These are phyloP conservation scores for Pogona vitticeps DNA, from an alignment of 2,113 vertebrate genomes.

Conservation along the genomic window DNA sequence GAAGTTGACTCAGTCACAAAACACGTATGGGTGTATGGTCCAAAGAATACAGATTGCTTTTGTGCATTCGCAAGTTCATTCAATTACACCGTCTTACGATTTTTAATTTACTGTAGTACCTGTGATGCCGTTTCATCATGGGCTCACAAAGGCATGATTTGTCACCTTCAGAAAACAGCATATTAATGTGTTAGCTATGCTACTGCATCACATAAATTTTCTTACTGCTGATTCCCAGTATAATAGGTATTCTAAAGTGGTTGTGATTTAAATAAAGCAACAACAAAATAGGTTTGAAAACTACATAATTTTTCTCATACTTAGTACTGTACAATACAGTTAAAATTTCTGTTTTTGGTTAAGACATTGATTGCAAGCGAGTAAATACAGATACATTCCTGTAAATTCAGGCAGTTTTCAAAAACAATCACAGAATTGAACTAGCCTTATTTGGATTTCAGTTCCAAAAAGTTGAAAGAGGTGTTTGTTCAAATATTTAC, in stretches of 20 bases:
- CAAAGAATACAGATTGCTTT: too few species aligned
- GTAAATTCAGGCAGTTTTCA: too few species aligned
- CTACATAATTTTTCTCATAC: neutral
- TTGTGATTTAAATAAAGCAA: too few species aligned
- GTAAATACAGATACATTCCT: neutral
- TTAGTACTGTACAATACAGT: neutral
- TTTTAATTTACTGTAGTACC: too few species aligned
- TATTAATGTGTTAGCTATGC: neutral
- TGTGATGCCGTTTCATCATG: neutral
- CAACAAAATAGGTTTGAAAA: too few species aligned
- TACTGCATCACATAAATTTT: neutral
- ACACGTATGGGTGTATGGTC: too few species aligned
- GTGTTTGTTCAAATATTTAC: neutral
- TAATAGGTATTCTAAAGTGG: too few species aligned
- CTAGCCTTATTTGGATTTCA: neutral
- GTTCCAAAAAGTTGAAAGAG: neutral
- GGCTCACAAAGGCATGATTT: neutral
- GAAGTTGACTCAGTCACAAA: too few species aligned
- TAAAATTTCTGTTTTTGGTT: neutral
- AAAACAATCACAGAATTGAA: neutral
- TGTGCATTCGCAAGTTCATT: neutral
- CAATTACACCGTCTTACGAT: neutral
- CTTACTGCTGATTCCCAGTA: neutral
- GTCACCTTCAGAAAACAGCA: neutral
- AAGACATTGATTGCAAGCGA: neutral